A percentile compares a stretch with the other conserved stretches of the same genome.
Conservation (phyloP, 2,888 invertebrate species). For the Noctua fimbriata region DNA sequence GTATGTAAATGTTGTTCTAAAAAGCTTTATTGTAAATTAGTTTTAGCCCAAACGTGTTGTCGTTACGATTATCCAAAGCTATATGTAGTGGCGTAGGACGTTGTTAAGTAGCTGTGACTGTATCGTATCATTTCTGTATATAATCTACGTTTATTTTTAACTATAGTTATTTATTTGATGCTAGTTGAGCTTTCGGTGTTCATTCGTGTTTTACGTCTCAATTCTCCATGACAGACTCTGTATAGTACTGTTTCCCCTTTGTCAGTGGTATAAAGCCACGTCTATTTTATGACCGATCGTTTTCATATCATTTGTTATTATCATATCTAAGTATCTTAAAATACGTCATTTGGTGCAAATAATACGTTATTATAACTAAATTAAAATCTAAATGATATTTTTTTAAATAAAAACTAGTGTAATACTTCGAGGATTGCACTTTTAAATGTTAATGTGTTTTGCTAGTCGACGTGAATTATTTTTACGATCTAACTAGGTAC, state of each 20-base stretch:
- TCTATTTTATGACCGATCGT: conserved; percentile 61
- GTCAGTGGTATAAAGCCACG: conserved; percentile 53
- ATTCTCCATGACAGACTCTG: conserved; percentile 84
- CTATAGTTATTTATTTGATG: conserved; percentile 87
- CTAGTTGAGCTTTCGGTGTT: conserved; percentile 84
- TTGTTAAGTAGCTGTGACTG: conserved; percentile 80
- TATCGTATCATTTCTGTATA: conserved; percentile 82
- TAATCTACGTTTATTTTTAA: conserved; percentile 80
- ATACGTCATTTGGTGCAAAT: conserved; percentile 53
- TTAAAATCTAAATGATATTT: conserved; percentile 26
- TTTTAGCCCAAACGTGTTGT: conserved; percentile 84
- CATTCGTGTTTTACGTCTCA: conserved; percentile 76
- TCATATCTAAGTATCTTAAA: conserved; percentile 61
- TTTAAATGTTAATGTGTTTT: conserved; percentile 68
- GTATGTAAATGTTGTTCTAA: conserved; percentile 88
- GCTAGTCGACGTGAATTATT: conserved; percentile 74
- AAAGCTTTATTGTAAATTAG: conserved; percentile 90
- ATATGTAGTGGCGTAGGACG: conserved; percentile 84
- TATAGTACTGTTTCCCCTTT: conserved; percentile 67
- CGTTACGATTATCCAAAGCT: conserved; percentile 88
- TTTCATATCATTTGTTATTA: conserved; percentile 73
- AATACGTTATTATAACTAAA: conserved; percentile 45
- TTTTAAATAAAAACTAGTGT: conserved; percentile 38
- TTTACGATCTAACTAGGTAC: conserved; percentile 60
- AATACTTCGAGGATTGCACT: conserved; percentile 63